Conservation (phyloP, 2,797 vertebrate genomes). For the Rhinogobio ventralis region DNA sequence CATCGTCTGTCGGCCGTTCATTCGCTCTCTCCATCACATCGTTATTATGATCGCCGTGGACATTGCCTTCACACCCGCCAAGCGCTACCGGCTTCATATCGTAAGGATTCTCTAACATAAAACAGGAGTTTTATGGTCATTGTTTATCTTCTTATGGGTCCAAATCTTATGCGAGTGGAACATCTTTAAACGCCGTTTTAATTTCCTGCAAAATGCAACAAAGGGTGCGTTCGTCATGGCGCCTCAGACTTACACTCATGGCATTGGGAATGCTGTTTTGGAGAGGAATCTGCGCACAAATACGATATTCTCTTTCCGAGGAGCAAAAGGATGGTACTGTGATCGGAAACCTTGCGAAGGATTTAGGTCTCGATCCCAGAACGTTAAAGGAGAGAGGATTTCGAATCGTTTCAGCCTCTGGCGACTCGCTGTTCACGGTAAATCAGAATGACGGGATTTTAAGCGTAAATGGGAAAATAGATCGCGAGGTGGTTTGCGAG, state of each 20-base stretch:
- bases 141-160: not conserved
- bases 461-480: constrained; percentile 59
- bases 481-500: constrained; percentile 66
- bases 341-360: constrained; percentile 72
- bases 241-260: constrained; percentile 22
- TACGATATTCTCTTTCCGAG: constrained; percentile 70
- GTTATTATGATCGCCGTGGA: not conserved
- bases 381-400: constrained; percentile 66
- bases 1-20: not conserved
- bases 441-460: constrained; percentile 61
- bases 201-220: constrained; percentile 60
- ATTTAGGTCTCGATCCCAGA: constrained; percentile 68
- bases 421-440: constrained; percentile 52
- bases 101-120: not conserved
- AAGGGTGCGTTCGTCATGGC: constrained; percentile 49
- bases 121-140: not conserved
- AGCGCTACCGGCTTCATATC: not conserved
- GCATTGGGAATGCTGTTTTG: constrained; percentile 53
- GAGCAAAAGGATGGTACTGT: constrained; percentile 69
- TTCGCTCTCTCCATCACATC: constrained; percentile 2
- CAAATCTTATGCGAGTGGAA: not conserved
- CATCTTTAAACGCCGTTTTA: not conserved
- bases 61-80: not conserved
- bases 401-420: constrained; percentile 67
- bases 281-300: constrained; percentile 54